Conservation (phyloP, 2,888 invertebrate genomes). For the Timema cristinae region DNA sequence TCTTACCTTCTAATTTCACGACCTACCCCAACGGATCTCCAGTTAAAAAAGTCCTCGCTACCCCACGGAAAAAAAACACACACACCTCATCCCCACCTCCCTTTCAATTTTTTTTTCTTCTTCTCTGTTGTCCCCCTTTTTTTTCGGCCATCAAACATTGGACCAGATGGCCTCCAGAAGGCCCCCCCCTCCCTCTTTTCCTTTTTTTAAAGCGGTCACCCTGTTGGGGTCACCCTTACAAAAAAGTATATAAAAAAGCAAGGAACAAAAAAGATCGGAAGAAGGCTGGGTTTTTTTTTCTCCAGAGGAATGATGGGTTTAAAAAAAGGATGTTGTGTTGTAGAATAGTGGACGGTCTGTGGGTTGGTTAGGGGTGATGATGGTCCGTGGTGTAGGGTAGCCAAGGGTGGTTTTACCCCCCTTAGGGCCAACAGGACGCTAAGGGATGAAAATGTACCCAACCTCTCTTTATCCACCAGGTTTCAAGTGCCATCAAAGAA, state of each 20-base stretch:
- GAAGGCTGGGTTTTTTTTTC: neutral
- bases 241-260: slow-evolving; percentile 4
- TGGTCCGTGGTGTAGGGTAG: slow-evolving; percentile 11
- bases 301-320: neutral
- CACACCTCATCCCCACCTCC: too few species aligned
- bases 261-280: slow-evolving; percentile 8
- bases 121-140: neutral
- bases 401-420: neutral
- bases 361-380: neutral
- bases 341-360: slow-evolving; percentile 3
- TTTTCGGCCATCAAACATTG: neutral
- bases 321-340: neutral
- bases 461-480: too few species aligned
- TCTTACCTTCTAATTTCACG: neutral
- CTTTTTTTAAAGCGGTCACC: slow-evolving; percentile 16
- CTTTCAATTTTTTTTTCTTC: neutral
- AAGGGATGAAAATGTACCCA: too few species aligned
- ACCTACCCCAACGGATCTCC: slow-evolving; percentile 14
- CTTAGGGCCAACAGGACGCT: too few species aligned
- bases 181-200: neutral
- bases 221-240: neutral
- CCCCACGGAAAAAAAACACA: too few species aligned
- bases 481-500: too few species aligned
- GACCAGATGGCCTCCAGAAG: slow-evolving; percentile 2
- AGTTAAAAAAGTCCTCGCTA: neutral